phyloP scores from a whole-genome alignment of 2,888 invertebrate species.

The Nephrocerus scutellatus region DNA sequence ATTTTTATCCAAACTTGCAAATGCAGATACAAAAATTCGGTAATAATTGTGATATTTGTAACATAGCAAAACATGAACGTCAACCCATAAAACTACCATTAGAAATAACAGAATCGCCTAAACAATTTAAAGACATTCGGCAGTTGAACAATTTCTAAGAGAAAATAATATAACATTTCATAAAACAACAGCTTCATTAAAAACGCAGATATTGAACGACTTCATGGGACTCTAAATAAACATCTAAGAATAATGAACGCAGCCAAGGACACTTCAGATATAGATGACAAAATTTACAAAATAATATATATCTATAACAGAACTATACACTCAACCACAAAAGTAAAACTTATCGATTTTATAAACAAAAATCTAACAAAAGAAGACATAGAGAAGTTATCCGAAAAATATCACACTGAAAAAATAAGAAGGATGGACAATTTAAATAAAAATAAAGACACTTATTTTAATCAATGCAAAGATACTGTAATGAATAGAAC shows the following conservation, averaged over 20 bases:
- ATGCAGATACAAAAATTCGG: slow-evolving; percentile 13
- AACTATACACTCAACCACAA: no score
- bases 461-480: no score
- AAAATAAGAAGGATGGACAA: no score
- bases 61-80: slow-evolving; percentile 22
- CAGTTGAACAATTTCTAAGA: slow-evolving; percentile 7
- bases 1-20: slow-evolving; percentile 18
- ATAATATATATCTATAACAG: no score
- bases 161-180: slow-evolving; percentile 10
- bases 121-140: slow-evolving; percentile 21
- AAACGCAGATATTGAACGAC: slow-evolving; percentile 13
- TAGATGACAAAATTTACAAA: no score
- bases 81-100: slow-evolving; percentile 19
- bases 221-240: slow-evolving; percentile 13
- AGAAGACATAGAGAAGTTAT: no score
- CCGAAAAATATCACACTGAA: no score
- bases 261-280: no score
- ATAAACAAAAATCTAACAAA: no score
- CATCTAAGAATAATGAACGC: slow-evolving; percentile 11
- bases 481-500: no score
- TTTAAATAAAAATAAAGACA: no score
- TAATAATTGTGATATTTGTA: slow-evolving; percentile 20
- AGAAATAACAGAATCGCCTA: slow-evolving; percentile 19
- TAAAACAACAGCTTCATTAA: slow-evolving; percentile 5
- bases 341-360: no score